A percentile compares a stretch with the other conserved stretches of the same genome.
Evolutionary conservation across 2,888 invertebrate species (phyloP).

Genomic region (Drosophila limbata): DNA sequence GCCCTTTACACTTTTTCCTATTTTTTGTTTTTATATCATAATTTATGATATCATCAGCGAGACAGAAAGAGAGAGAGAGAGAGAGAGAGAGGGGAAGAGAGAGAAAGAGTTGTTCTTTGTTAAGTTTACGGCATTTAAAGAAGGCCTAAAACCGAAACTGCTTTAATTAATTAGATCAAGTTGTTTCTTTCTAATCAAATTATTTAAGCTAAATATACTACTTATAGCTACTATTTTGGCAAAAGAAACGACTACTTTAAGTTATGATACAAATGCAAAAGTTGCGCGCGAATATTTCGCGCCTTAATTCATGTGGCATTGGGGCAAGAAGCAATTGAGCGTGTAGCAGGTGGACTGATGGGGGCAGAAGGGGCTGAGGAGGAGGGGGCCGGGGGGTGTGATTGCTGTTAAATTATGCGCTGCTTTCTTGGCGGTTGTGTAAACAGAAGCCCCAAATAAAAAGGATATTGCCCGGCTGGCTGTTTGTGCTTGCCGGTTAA

Average conservation of each 20-base stretch:
- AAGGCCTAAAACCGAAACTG: conserved; percentile 11
- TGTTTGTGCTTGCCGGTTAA: conserved; percentile 73
- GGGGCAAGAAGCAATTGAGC: conserved; percentile 41
- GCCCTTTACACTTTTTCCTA: not conserved
- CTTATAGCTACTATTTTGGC: not conserved
- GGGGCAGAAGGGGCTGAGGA: not conserved
- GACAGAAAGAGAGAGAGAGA: not conserved
- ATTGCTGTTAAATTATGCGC: conserved; percentile 58
- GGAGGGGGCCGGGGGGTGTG: not conserved
- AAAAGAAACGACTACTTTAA: conserved; percentile 20
- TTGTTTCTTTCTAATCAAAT: conserved; percentile 27
- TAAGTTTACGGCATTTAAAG: not conserved
- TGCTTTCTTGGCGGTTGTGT: conserved; percentile 64
- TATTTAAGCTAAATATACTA: conserved; percentile 9
- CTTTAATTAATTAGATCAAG: conserved; percentile 46
- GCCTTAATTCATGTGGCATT: conserved; percentile 73
- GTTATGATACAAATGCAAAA: conserved; percentile 19
- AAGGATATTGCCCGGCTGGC: conserved; percentile 63
- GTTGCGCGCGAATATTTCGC: conserved; percentile 66
- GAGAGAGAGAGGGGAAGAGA: not conserved
- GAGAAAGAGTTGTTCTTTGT: not conserved
- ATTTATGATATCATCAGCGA: conserved; percentile 30
- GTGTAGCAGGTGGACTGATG: conserved; percentile 12
- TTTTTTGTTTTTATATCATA: conserved; percentile 18
- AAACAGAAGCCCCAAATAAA: conserved; percentile 65